Conservation (phyloP, 2,888 invertebrate species). For the Elaeidobius kamerunicus region DNA sequence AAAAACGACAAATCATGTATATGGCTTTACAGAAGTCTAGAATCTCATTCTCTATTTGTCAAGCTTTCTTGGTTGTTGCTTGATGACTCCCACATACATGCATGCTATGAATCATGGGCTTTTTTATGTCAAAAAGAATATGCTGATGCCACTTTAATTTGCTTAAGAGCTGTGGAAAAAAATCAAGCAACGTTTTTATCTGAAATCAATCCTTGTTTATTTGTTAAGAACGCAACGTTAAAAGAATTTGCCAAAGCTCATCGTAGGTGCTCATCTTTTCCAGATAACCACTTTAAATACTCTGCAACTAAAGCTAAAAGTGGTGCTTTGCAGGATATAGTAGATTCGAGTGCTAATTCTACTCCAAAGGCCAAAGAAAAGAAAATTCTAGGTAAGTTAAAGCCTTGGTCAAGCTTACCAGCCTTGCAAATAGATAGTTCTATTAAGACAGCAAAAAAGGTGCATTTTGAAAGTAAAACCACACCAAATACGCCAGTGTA, state of each 20-base stretch:
- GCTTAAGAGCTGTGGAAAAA: conserved; percentile 61
- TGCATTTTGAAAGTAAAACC: conserved; percentile 42
- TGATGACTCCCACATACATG: conserved; percentile 58
- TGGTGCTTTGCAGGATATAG: conserved; percentile 26
- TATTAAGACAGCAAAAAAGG: conserved; percentile 32
- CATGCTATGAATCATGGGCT: conserved; percentile 57
- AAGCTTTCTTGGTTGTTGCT: conserved; percentile 61
- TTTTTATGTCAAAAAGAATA: conserved; percentile 59
- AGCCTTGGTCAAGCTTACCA: conserved; percentile 48
- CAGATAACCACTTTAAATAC: conserved; percentile 46
- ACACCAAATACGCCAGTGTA: conserved; percentile 46
- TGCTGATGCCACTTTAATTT: conserved; percentile 60
- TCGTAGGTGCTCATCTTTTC: conserved; percentile 57
- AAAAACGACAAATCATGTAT: conserved; percentile 53
- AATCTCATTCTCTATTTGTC: conserved; percentile 56
- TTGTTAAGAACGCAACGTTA: conserved; percentile 41
- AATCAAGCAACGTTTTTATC: conserved; percentile 60
- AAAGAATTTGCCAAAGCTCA: conserved; percentile 50
- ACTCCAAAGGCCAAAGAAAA: conserved; percentile 5
- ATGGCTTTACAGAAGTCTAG: conserved; percentile 55
- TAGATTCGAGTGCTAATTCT: conserved; percentile 15
- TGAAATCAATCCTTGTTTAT: conserved; percentile 59
- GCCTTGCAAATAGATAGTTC: conserved; percentile 40
- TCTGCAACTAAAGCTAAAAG: conserved; percentile 19
- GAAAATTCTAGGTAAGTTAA: conserved; percentile 41